phyloP scores from a whole-genome alignment of 2,888 invertebrate species.

The Sesia apiformis region DNA sequence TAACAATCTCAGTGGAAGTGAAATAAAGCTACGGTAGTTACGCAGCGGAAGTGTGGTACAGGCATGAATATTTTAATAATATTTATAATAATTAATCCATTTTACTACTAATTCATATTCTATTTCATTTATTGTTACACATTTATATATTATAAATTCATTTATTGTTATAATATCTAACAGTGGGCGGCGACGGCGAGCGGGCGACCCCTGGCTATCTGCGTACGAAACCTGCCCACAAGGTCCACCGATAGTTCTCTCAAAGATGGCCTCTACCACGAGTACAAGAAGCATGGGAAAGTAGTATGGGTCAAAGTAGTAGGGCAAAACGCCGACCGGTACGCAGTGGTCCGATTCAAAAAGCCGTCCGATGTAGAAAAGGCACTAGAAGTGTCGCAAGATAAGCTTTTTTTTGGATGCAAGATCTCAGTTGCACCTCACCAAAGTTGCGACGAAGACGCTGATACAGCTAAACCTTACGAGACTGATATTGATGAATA shows the following conservation, averaged over 20 bases:
- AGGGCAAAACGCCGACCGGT: constrained; percentile 92
- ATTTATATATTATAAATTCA: too few relatives aligned
- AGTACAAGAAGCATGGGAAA: constrained; percentile 99
- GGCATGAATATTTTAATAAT: too few relatives aligned
- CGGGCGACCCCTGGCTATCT: constrained; percentile 87
- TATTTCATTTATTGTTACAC: too few relatives aligned
- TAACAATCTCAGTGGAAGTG: too few relatives aligned
- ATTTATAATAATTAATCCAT: too few relatives aligned
- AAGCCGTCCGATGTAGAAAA: constrained; percentile 98
- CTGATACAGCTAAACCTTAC: constrained; percentile 89
- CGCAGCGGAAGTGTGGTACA: too few relatives aligned
- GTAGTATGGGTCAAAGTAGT: constrained; percentile 96
- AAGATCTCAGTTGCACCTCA: constrained; percentile 96
- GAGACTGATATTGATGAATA: constrained; percentile 97
- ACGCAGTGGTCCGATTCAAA: constrained; percentile 94
- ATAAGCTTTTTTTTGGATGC: constrained; percentile 97
- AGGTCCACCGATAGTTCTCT: constrained; percentile 94
- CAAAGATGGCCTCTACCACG: constrained; percentile 98
- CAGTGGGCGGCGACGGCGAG: constrained; percentile 79
- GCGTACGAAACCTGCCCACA: constrained; percentile 91
- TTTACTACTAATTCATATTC: too few relatives aligned
- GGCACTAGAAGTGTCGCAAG: constrained; percentile 95
- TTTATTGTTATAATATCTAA: background rate
- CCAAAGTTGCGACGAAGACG: constrained; percentile 91
- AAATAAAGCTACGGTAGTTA: too few relatives aligned